Percentiles rank a stretch among this genome's conserved stretches.
Evolutionary conservation across 2,888 invertebrate species (phyloP).

Genomic region (Ceramica pisi): DNA sequence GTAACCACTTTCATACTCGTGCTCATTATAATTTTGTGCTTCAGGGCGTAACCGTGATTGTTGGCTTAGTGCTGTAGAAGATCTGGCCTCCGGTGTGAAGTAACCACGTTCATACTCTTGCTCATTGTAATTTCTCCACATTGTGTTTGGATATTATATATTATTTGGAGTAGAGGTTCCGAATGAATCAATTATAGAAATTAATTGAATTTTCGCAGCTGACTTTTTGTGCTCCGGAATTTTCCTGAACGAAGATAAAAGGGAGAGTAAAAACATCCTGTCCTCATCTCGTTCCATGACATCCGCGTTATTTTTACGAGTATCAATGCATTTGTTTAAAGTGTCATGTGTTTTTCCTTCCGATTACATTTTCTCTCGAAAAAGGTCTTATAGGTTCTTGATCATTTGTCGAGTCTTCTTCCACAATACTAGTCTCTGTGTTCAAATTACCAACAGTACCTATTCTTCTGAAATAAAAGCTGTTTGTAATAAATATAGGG

Average conservation of each 20-base stretch:
- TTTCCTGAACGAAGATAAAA: too few relatives aligned
- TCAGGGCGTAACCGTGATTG: slow-evolving; percentile 49
- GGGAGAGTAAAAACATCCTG: too few relatives aligned
- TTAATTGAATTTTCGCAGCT: too few relatives aligned
- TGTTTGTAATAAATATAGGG: slow-evolving; percentile 54
- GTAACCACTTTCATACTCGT: too few relatives aligned
- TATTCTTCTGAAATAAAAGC: slow-evolving; percentile 57
- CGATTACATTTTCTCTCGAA: slow-evolving; percentile 49
- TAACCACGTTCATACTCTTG: too few relatives aligned
- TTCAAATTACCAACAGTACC: slow-evolving; percentile 53
- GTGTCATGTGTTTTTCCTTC: slow-evolving; percentile 35
- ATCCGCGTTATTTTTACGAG: slow-evolving; percentile 49
- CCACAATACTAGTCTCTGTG: slow-evolving; percentile 52
- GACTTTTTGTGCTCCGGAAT: too few relatives aligned
- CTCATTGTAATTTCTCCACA: slow-evolving; percentile 44
- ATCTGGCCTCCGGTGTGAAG: too few relatives aligned
- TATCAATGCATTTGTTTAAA: slow-evolving; percentile 44
- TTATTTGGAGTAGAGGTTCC: slow-evolving; percentile 26
- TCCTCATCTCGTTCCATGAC: too few relatives aligned
- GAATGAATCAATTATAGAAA: slow-evolving; percentile 41
- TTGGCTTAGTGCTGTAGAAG: slow-evolving; percentile 47
- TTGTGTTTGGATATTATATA: slow-evolving; percentile 44
- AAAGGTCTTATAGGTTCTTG: slow-evolving; percentile 55
- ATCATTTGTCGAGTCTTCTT: slow-evolving; percentile 53
- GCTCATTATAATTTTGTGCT: slow-evolving; percentile 49